phyloP scores from a whole-genome alignment of 2,888 invertebrate genomes.

The Exephanes ischioxanthus region DNA sequence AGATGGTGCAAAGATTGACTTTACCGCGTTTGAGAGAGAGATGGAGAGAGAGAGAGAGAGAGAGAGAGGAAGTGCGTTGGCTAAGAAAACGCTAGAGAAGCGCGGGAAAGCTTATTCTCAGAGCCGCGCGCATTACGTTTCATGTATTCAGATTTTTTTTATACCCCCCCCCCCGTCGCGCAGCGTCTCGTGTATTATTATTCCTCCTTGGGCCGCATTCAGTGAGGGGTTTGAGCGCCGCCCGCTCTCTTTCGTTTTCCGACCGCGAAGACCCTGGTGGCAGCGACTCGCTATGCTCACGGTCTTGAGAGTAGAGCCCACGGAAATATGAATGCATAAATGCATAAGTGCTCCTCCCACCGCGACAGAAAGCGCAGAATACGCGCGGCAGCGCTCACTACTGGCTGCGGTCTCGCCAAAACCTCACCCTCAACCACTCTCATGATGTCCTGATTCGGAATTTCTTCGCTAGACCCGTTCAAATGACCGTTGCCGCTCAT shows the following conservation, averaged over 20 bases:
- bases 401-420: conserved; percentile 65
- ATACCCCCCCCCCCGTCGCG: conserved; percentile 66
- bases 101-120: conserved; percentile 64
- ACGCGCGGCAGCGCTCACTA: conserved; percentile 63
- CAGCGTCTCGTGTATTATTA: conserved; percentile 82
- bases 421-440: conserved; percentile 63
- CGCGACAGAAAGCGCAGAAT: conserved; percentile 61
- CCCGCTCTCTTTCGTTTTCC: conserved; percentile 66
- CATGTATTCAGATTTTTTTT: conserved; percentile 84
- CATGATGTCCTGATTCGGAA: conserved; percentile 71
- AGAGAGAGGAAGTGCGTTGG: background rate
- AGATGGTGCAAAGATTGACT: conserved; percentile 23
- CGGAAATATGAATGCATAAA: conserved; percentile 85
- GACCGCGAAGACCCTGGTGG: conserved; percentile 69
- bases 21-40: no score
- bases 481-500: conserved; percentile 14
- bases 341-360: conserved; percentile 82
- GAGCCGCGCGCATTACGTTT: conserved; percentile 80
- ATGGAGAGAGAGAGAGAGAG: background rate
- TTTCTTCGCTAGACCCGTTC: conserved; percentile 66
- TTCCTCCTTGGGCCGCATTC: conserved; percentile 76
- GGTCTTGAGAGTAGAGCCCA: conserved; percentile 78
- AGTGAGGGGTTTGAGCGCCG: conserved; percentile 71
- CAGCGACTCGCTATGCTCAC: conserved; percentile 77
- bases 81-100: conserved; percentile 43